A percentile compares a stretch with the other conserved stretches of the same genome.
phyloP scores from a whole-genome alignment of 2,113 vertebrate genomes.

The Corythaixoides concolor region DNA sequence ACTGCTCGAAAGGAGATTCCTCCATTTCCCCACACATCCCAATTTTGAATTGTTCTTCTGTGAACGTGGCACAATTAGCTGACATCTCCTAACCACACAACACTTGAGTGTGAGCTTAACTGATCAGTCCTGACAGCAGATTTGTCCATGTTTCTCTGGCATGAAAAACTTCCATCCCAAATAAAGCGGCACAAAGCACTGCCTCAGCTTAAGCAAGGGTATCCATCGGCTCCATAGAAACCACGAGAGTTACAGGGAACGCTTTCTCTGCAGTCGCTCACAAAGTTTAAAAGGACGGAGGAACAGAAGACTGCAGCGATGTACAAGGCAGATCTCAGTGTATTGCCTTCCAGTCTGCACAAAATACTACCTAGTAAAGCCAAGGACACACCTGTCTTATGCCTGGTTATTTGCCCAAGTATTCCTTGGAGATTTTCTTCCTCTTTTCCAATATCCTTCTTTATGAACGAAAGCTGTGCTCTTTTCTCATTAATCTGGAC shows the following conservation, averaged over 20 bases:
- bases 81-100: neutral
- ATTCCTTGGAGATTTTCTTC: slow-evolving; percentile 74
- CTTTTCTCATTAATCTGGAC: slow-evolving; percentile 78
- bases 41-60: neutral
- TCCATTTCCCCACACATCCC: neutral
- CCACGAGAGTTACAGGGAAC: too few species aligned
- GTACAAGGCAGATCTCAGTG: neutral
- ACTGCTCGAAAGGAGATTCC: neutral
- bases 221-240: neutral
- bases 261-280: neutral
- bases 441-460: slow-evolving; percentile 75
- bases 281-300: neutral
- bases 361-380: neutral
- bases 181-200: neutral
- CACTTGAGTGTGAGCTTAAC: neutral
- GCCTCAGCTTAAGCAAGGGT: too few species aligned
- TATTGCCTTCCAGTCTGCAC: neutral
- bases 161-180: neutral
- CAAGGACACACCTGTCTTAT: slow-evolving; percentile 64
- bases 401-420: slow-evolving; percentile 70
- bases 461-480: slow-evolving; percentile 68
- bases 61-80: neutral
- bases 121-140: neutral
- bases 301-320: neutral
- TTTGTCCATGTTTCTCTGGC: neutral